Evolutionary conservation across 2,888 invertebrate species (phyloP).

Genomic region (Aphelenchoides bicaudatus): DNA sequence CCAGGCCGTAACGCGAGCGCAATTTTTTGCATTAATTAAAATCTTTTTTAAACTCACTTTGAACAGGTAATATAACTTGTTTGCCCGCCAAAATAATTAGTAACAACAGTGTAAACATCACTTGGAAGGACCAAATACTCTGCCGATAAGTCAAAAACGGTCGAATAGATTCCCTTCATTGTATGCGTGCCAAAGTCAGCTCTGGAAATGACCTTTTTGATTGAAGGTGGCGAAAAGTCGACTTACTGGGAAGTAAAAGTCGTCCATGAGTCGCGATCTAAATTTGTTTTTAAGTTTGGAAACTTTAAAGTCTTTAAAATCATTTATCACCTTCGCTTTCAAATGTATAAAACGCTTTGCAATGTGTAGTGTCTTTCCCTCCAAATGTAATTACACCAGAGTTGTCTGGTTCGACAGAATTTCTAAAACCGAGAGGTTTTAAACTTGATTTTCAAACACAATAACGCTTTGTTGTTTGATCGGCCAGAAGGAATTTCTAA

Average conservation of each 20-base stretch:
- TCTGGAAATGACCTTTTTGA: neutral
- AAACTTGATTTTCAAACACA: too few relatives aligned
- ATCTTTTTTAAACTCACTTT: too few relatives aligned
- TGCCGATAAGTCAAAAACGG: neutral
- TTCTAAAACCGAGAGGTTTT: neutral
- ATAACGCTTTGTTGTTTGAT: too few relatives aligned
- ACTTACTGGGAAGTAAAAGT: too few relatives aligned
- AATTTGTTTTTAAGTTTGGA: too few relatives aligned
- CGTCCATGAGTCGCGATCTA: too few relatives aligned
- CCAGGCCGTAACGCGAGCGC: too few relatives aligned
- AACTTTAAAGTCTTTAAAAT: too few relatives aligned
- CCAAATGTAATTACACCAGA: slow-evolving; percentile 6
- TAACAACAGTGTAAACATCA: neutral
- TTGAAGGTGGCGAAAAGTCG: neutral
- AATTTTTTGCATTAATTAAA: too few relatives aligned
- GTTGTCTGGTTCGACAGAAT: slow-evolving; percentile 9
- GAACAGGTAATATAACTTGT: too few relatives aligned
- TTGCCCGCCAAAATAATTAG: neutral
- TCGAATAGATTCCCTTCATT: neutral
- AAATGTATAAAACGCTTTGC: slow-evolving; percentile 1
- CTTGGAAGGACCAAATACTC: neutral
- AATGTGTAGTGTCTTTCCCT: neutral
- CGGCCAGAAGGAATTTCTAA: too few relatives aligned
- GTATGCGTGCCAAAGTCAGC: too few relatives aligned
- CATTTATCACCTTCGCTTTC: neutral